A percentile compares a stretch with the other conserved stretches of the same genome.
Evolutionary conservation across 2,113 vertebrate species (phyloP).

Genomic region (Pedetes capensis): DNA sequence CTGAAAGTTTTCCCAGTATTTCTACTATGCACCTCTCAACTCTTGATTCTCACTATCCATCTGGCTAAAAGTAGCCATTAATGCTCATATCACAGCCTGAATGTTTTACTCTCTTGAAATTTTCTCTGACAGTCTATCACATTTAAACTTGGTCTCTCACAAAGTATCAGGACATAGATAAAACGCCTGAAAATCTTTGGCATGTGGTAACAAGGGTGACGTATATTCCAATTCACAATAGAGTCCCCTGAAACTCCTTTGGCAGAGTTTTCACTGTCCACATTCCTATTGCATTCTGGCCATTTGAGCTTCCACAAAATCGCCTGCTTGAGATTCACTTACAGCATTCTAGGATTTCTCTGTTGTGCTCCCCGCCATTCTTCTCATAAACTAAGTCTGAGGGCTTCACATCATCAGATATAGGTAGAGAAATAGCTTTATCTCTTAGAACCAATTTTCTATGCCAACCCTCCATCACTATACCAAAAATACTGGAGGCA

Average conservation of each 20-base stretch:
- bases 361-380: background rate
- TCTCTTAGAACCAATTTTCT: background rate
- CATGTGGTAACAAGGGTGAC: background rate
- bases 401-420: background rate
- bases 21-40: background rate
- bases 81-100: background rate
- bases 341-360: too few relatives aligned
- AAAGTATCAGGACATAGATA: background rate
- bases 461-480: too few relatives aligned
- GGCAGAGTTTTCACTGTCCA: background rate
- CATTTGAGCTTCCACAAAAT: background rate
- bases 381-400: background rate
- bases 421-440: background rate
- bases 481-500: background rate
- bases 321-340: too few relatives aligned
- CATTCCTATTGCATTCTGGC: background rate
- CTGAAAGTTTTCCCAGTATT: background rate
- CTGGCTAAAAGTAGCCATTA: background rate
- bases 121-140: background rate
- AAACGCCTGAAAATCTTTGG: background rate
- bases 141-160: background rate
- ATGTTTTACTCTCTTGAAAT: background rate
- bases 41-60: background rate
- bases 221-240: background rate
- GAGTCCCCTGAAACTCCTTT: background rate